Base-by-base conservation (phyloP, 1,140 invertebrate genomes). In the Manduca sexta region DNA sequence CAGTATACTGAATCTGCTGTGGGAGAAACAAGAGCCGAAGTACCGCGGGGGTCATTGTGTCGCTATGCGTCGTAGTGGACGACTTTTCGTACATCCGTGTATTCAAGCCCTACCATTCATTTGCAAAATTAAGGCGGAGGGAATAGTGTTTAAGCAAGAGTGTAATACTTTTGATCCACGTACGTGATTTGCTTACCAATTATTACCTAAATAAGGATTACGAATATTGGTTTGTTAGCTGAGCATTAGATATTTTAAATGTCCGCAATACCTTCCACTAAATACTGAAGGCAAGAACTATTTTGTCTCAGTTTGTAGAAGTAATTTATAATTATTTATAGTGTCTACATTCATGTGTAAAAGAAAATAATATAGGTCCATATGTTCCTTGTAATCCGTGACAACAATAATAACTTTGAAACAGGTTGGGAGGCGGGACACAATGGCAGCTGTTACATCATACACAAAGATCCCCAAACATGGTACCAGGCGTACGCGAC, bases 401-500 rank as follows among this genome's bases (percentile, higher is more conserved):
- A n/a, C n/a, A 26, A 26, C 0, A 26, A 3, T 1, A 26, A 26
- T 26, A 5, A 26, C 8, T 26, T 0, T 26, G 21, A 38, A 16
- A 39, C 29, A 75, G 73, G 60, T 12, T 74, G 71, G 74, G 59
- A 64, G 35, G 16, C 64, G 7, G 70, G 67, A 2, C 58, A 56
- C 10, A 74, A 71, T 14, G 35, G 41, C 11, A 60, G 55, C 6
- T 77, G 71, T 37, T 74, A 73, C 45, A 59, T 70, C 40, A 59
- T 55, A 1, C 74, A 77, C 37, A 41, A 42, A 7, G 71, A 73
- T 3, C 69, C 67, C 1, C 69, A 77, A 41, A 69, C 58, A 2
- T 77, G 74, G 74, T 41, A 48, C 34, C 57, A 71, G 16, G 74
- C 71, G 2, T 66, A 67, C 38, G 56, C 64, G 1, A 70, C 71